Percentiles rank a stretch among this genome's conserved stretches.
These are phyloP conservation scores for Cynopterus brachyotis DNA, from an alignment of 2,113 vertebrate species.

Conservation along the genomic window DNA sequence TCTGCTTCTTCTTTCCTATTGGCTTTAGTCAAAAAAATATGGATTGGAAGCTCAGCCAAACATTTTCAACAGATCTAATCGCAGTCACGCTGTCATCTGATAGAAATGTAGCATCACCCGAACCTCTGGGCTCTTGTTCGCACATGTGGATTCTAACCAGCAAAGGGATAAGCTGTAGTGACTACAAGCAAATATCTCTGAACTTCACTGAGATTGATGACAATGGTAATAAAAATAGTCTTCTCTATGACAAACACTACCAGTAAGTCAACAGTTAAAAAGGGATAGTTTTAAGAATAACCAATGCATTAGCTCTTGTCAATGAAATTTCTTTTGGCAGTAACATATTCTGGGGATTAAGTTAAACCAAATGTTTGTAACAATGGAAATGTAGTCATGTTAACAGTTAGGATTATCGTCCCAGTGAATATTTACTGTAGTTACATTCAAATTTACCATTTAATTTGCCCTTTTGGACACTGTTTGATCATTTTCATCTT, in stretches of 20 bases:
- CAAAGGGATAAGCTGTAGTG: slow-evolving; percentile 65
- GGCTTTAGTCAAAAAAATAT: slow-evolving; percentile 42
- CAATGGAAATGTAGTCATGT: slow-evolving; percentile 77
- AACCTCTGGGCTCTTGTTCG: slow-evolving; percentile 48
- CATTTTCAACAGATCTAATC: slow-evolving; percentile 22
- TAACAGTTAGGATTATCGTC: slow-evolving; percentile 79
- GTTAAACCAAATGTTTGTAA: slow-evolving; percentile 84
- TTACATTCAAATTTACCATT: slow-evolving; percentile 77
- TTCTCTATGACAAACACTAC: slow-evolving; percentile 66
- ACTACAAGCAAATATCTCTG: slow-evolving; percentile 41
- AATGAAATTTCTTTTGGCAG: slow-evolving; percentile 82
- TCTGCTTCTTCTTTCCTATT: slow-evolving; percentile 24
- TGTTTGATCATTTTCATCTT: slow-evolving; percentile 71
- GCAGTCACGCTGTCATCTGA: slow-evolving; percentile 34
- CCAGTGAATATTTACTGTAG: slow-evolving; percentile 75
- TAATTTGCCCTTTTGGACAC: slow-evolving; percentile 71
- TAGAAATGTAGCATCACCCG: slow-evolving; percentile 23
- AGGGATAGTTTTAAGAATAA: slow-evolving; percentile 77
- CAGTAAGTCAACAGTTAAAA: slow-evolving; percentile 77
- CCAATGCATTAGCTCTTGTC: slow-evolving; percentile 76
- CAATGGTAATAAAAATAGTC: slow-evolving; percentile 76
- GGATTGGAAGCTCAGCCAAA: slow-evolving; percentile 37
- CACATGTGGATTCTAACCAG: slow-evolving; percentile 60
- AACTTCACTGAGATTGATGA: slow-evolving; percentile 74
- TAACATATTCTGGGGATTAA: slow-evolving; percentile 82